phyloP scores from a whole-genome alignment of 1,140 invertebrate genomes.

The Drosophila nigrodunni region DNA sequence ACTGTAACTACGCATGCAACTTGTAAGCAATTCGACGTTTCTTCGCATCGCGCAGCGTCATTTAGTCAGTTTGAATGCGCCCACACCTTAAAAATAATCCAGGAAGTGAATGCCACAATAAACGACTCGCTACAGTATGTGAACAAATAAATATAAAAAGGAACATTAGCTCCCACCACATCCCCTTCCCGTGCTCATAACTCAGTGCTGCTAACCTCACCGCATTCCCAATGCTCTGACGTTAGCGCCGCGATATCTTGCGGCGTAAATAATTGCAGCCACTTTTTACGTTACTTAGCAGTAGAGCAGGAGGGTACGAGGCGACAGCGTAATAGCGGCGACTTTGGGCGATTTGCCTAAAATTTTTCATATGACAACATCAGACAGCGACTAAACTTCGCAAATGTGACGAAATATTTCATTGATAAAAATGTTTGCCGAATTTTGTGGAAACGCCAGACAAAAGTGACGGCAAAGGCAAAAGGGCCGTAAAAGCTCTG shows the following conservation, averaged over 20 bases:
- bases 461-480: background rate
- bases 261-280: constrained; percentile 65
- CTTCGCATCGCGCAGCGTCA: constrained; percentile 49
- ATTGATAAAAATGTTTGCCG: constrained; percentile 61
- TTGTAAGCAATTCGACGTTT: constrained; percentile 11
- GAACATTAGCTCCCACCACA: constrained; percentile 65
- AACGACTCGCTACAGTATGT: background rate
- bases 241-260: constrained; percentile 51
- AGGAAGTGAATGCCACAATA: constrained; percentile 56
- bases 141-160: constrained; percentile 26
- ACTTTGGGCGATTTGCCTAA: constrained; percentile 25
- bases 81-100: constrained; percentile 49
- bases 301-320: background rate
- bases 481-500: constrained; percentile 50
- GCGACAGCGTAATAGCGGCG: background rate
- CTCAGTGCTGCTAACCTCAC: background rate
- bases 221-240: constrained; percentile 33
- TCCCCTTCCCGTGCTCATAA: background rate
- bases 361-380: constrained; percentile 61
- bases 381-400: constrained; percentile 48
- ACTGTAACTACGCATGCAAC: background rate
- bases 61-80: constrained; percentile 7
- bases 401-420: constrained; percentile 73
- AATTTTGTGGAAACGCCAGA: background rate
- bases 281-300: constrained; percentile 35